Evolutionary conservation across 2,113 vertebrate species (phyloP).

Genomic region (Plecturocebus donacophilus): DNA sequence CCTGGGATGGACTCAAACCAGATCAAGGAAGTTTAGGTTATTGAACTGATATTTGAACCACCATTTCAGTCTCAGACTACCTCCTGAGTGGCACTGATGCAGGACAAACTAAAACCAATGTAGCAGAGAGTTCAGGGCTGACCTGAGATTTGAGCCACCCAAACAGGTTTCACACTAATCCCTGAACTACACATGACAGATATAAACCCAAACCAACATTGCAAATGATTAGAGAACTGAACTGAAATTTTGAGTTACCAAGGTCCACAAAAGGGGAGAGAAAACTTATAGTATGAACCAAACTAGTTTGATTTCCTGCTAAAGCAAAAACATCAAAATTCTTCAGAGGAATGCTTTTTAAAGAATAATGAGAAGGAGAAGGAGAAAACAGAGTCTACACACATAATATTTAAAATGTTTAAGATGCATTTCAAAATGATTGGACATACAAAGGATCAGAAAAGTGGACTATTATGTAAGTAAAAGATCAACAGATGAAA

Average conservation of each 20-base stretch:
- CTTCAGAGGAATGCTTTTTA: no score
- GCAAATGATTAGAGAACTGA: background rate
- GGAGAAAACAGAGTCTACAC: background rate
- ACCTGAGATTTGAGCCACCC: background rate
- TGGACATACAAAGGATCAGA: background rate
- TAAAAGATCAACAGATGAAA: background rate
- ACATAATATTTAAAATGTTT: background rate
- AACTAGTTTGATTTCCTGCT: no score
- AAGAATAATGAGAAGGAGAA: background rate
- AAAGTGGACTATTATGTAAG: background rate
- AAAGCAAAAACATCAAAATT: no score
- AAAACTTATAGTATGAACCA: no score
- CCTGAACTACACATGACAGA: background rate
- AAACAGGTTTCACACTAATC: background rate
- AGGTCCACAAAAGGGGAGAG: background rate
- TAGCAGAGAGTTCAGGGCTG: background rate
- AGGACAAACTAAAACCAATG: background rate
- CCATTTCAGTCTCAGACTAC: background rate
- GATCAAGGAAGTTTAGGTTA: background rate
- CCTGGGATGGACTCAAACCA: background rate
- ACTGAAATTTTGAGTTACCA: background rate
- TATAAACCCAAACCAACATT: background rate
- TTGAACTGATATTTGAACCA: background rate
- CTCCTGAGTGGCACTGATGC: background rate
- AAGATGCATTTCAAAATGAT: background rate